Evolutionary conservation across 2,888 invertebrate species (phyloP), one percentile per base, ranked within the genome.

Genomic region (Stomorhina lunata): DNA sequence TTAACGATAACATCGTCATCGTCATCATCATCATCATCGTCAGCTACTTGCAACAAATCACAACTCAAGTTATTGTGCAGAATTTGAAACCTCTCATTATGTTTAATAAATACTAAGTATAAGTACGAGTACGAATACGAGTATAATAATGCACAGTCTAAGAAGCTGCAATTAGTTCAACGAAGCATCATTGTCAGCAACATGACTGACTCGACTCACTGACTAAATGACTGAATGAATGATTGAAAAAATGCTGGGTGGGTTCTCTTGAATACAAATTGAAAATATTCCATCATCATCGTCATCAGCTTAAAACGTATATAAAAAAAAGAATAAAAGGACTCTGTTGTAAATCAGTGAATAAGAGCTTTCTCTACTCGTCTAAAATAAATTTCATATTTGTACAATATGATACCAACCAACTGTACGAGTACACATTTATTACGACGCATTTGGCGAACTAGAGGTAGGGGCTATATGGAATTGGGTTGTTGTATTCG

Each of bases 141-240:
- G n/a, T n/a, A n/a, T n/a, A n/a, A n/a, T 77, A 77, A 77, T 69
- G 69, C 61, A 69, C 53, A 77, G 77, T 69, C 78, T 73, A 81
- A 81, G 81, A 81, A 78, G 78, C 72, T 50, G 68, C 73, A 81
- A 81, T 81, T 78, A 81, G 77, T 81, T 81, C 68, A 81, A 61
- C 73, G 68, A 81, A 81, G 81, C 72, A 53, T 32, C 37, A 50
- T 78, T 78, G 78, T 68, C 81, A 81, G 78, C 78, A 68, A 65
- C 55, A 78, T 71, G 66, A 59, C 37, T 57, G 61, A 27, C 53
- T 80, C 55, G 48, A 32, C 53, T 43, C 20, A 1, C 12, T 29
- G 61, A 15, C 12, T 73, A 53, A 25, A 9, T 37, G 61, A 53
- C 10, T 43, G 59, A 34, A 25, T 48, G 55, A 37, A 2, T 71